These are phyloP conservation scores for Drosophila cognata DNA, from an alignment of 2,888 invertebrate genomes.

Conservation along the genomic window DNA sequence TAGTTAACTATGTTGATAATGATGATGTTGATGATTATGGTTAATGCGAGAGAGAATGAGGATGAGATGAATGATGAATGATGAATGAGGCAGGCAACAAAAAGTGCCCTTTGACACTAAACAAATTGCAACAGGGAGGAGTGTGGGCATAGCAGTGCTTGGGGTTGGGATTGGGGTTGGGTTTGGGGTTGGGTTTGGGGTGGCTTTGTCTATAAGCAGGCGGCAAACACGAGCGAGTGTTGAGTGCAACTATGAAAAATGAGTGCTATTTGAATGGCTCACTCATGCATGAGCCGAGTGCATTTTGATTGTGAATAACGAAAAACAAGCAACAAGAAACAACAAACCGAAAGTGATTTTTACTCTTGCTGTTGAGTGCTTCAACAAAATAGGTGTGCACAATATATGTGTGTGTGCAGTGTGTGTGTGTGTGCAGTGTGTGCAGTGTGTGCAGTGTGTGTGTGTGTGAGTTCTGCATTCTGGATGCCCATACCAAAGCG, in stretches of 20 bases:
- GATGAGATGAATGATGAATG: too few species aligned
- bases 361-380: background rate
- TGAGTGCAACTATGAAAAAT: conserved; percentile 20
- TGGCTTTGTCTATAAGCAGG: conserved; percentile 7
- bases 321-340: background rate
- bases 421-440: background rate
- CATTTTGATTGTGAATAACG: conserved; percentile 21
- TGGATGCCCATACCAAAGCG: conserved; percentile 87
- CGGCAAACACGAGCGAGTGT: conserved; percentile 6
- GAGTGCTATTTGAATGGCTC: conserved; percentile 44
- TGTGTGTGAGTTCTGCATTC: conserved; percentile 39
- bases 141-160: background rate
- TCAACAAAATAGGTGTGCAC: background rate
- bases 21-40: conserved; percentile 9
- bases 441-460: background rate
- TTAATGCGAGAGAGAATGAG: conserved; percentile 10
- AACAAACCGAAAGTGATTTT: background rate
- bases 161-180: background rate
- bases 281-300: conserved; percentile 41
- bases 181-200: background rate
- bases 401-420: background rate
- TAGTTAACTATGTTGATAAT: conserved; percentile 5
- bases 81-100: conserved; percentile 42
- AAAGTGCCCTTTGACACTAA: conserved; percentile 25
- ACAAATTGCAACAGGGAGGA: conserved; percentile 34